These are phyloP conservation scores for Gadopsis bispinosus DNA, from an alignment of 2,797 vertebrate species.

Conservation along the genomic window DNA sequence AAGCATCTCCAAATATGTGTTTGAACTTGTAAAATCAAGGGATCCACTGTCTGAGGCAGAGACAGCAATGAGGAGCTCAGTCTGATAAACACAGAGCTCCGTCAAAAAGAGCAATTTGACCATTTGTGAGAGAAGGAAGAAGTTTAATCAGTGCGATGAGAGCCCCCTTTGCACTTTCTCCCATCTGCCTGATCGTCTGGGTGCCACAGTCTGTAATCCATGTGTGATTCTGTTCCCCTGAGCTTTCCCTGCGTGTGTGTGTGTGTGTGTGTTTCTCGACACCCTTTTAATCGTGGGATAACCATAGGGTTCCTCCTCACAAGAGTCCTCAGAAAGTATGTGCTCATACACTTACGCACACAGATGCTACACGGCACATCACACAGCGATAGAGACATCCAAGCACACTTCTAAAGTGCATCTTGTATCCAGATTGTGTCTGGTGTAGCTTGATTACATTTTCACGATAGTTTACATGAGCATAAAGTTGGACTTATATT, in stretches of 20 bases:
- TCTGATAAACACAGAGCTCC: conserved; percentile 17
- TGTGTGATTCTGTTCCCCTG: conserved; percentile 41
- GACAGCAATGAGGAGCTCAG: conserved; percentile 16
- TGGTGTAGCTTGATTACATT: conserved; percentile 31
- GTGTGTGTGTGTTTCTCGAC: conserved; percentile 48
- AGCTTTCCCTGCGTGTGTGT: conserved; percentile 47
- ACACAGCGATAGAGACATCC: conserved; percentile 31
- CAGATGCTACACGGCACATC: conserved; percentile 14
- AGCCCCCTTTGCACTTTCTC: conserved; percentile 59
- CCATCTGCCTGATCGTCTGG: conserved; percentile 55
- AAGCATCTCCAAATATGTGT: conserved; percentile 22
- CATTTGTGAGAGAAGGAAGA: conserved; percentile 37
- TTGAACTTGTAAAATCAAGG: conserved; percentile 33
- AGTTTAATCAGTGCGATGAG: conserved; percentile 52
- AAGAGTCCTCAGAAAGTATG: conserved; percentile 56
- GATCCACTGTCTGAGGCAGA: not conserved
- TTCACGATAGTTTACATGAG: conserved; percentile 18
- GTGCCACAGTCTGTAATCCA: conserved; percentile 63
- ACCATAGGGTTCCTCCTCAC: conserved; percentile 54
- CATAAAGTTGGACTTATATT: conserved; percentile 19
- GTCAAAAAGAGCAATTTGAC: conserved; percentile 31
- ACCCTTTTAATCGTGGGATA: conserved; percentile 69
- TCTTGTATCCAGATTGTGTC: conserved; percentile 56
- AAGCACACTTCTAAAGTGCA: conserved; percentile 6
- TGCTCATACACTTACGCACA: conserved; percentile 28